A percentile compares a stretch with the other conserved stretches of the same genome.
Evolutionary conservation across 2,113 vertebrate genomes (phyloP).

Genomic region (Vombatus ursinus): DNA sequence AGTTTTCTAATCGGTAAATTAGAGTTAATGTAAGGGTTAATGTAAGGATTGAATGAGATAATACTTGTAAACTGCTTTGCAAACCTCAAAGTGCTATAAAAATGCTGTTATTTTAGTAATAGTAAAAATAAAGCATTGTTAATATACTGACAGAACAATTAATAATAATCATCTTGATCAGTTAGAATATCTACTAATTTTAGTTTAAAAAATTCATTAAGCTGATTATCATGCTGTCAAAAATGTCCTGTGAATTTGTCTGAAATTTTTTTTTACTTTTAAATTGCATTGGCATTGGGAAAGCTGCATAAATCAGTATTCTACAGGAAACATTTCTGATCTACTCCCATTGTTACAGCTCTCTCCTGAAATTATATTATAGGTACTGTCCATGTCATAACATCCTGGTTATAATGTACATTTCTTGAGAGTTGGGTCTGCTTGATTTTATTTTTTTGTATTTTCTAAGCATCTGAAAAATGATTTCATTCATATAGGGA

Average conservation of each 20-base stretch:
- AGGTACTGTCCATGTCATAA: neutral
- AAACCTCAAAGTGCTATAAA: neutral
- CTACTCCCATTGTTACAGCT: neutral
- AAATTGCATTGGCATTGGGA: neutral
- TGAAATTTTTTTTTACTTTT: neutral
- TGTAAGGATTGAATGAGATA: neutral
- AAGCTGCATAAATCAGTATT: neutral
- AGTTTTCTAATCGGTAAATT: neutral
- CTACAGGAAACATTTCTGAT: neutral
- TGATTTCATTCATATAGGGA: neutral
- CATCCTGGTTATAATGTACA: neutral
- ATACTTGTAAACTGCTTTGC: neutral
- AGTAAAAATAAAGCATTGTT: neutral
- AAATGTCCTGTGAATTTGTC: neutral
- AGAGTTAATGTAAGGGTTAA: too few relatives aligned
- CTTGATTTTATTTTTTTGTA: neutral
- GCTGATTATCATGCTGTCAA: neutral
- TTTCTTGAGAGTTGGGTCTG: neutral
- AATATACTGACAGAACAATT: neutral
- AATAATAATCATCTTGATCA: neutral
- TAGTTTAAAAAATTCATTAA: neutral
- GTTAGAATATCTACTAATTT: neutral
- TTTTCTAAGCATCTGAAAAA: neutral
- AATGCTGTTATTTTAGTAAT: neutral
- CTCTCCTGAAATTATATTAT: neutral